phyloP scores from a whole-genome alignment of 2,888 invertebrate species.

The Habrosyne pyritoides region DNA sequence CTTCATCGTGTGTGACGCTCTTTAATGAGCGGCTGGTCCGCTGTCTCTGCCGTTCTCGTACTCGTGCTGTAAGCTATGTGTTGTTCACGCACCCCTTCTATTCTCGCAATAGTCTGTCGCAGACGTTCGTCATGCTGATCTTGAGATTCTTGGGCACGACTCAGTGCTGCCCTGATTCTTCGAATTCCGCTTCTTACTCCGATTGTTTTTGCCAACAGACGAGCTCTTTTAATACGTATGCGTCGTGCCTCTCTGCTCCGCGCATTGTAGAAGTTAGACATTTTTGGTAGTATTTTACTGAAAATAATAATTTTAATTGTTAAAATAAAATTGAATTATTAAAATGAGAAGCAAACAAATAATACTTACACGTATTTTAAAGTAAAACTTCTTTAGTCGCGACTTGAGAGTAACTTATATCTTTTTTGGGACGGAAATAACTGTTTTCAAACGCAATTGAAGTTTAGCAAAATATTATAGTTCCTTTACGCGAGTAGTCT shows the following conservation, averaged over 20 bases:
- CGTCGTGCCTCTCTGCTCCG: conserved; percentile 30
- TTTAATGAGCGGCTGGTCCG: conserved; percentile 29
- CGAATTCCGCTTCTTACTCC: conserved; percentile 34
- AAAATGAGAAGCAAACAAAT: too few relatives aligned
- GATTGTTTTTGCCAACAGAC: conserved; percentile 30
- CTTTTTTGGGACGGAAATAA: too few relatives aligned
- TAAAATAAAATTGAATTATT: too few relatives aligned
- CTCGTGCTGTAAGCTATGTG: conserved; percentile 30
- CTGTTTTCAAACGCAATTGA: too few relatives aligned
- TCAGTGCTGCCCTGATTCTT: conserved; percentile 21
- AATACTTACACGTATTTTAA: too few relatives aligned
- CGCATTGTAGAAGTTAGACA: conserved; percentile 37
- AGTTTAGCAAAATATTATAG: too few relatives aligned
- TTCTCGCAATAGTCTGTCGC: conserved; percentile 29
- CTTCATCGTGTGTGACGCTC: too few relatives aligned
- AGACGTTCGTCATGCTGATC: conserved; percentile 36
- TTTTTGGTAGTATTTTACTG: conserved; percentile 36
- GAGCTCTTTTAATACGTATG: conserved; percentile 36
- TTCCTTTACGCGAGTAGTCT: too few relatives aligned
- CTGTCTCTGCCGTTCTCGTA: conserved; percentile 26
- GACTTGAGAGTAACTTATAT: too few relatives aligned
- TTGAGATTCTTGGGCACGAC: conserved; percentile 36
- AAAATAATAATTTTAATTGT: conserved; percentile 16
- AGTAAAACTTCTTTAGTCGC: too few relatives aligned
- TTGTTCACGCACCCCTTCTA: conserved; percentile 36